A percentile compares a stretch with the other conserved stretches of the same genome.
phyloP scores from a whole-genome alignment of 2,113 vertebrate genomes.

The Hystrix cristata region DNA sequence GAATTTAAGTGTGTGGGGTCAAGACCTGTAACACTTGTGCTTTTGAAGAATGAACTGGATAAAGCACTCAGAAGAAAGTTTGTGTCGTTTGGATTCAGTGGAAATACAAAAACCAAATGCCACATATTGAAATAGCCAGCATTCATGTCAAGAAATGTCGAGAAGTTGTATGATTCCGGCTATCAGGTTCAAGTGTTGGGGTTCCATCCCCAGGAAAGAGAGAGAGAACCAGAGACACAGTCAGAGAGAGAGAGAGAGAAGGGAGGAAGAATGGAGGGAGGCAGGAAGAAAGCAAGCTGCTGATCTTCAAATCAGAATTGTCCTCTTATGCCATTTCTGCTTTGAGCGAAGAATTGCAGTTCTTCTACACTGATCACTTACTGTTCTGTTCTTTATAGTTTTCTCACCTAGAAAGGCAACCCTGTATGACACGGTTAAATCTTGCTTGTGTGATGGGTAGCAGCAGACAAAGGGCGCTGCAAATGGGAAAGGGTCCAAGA shows the following conservation, averaged over 20 bases:
- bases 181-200: too few species aligned
- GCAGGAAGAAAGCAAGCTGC: not conserved
- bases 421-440: not conserved
- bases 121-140: not conserved
- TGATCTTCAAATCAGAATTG: not conserved
- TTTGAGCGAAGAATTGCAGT: not conserved
- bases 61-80: not conserved
- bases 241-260: too few species aligned
- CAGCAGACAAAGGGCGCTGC: not conserved
- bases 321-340: not conserved
- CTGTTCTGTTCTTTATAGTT: not conserved
- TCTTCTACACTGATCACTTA: not conserved
- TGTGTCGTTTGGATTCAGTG: not conserved
- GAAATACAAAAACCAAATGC: not conserved
- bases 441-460: not conserved
- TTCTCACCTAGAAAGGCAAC: not conserved
- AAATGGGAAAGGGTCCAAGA: not conserved
- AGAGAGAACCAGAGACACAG: too few species aligned
- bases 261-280: too few species aligned
- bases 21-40: not conserved
- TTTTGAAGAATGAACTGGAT: not conserved
- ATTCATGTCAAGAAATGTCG: not conserved
- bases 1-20: too few species aligned
- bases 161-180: not conserved
- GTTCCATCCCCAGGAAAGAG: not conserved